These are phyloP conservation scores for Sphinx pinastri DNA, from an alignment of 2,888 invertebrate species.

Conservation along the genomic window DNA sequence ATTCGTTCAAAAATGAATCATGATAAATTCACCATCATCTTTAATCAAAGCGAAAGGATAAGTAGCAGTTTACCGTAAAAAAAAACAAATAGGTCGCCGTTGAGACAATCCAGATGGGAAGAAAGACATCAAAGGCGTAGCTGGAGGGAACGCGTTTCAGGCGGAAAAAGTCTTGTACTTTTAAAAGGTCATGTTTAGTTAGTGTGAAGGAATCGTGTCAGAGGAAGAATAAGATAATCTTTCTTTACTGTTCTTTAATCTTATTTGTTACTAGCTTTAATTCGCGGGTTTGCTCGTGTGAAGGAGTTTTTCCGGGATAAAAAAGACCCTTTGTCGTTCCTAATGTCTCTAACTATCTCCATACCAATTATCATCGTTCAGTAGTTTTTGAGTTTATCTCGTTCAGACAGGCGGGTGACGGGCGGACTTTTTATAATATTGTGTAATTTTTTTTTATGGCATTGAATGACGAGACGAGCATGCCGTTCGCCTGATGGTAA, in stretches of 20 bases:
- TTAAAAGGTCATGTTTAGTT: not conserved
- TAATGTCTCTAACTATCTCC: no score
- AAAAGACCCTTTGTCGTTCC: no score
- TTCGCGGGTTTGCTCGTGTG: no score
- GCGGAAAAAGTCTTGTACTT: not conserved
- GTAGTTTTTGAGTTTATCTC: no score
- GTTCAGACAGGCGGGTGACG: no score
- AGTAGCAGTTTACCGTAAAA: slow-evolving; percentile 2
- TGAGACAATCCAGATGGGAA: not conserved
- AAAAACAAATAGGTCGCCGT: slow-evolving; percentile 2
- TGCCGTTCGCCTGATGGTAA: no score
- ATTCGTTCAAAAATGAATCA: no score
- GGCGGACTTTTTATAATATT: no score
- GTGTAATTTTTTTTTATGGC: no score
- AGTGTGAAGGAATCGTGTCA: not conserved
- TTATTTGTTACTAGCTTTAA: not conserved
- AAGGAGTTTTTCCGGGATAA: no score
- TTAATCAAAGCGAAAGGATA: not conserved
- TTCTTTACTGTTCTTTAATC: not conserved
- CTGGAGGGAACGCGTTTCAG: not conserved
- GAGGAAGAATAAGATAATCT: not conserved
- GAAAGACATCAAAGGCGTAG: slow-evolving; percentile 4
- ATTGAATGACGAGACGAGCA: no score
- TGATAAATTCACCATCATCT: not conserved
- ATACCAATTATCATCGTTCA: no score